Evolutionary conservation across 2,113 vertebrate species (phyloP).

Genomic region (Stegostoma tigrinum): DNA sequence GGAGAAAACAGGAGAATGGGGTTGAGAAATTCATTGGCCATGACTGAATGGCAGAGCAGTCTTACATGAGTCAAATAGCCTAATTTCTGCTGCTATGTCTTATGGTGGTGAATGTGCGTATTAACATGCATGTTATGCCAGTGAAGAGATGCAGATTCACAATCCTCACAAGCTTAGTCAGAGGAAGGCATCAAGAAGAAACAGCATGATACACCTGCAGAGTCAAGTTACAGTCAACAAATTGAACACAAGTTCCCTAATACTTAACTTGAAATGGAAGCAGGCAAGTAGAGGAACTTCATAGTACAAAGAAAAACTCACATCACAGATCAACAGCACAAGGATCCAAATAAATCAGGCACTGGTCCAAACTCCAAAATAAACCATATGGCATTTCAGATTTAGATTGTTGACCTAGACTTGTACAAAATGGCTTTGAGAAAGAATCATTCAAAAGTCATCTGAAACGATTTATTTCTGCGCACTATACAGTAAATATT

Average conservation of each 20-base stretch:
- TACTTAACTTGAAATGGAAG: background rate
- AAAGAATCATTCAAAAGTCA: slow-evolving; percentile 14
- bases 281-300: background rate
- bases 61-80: too few species aligned
- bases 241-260: background rate
- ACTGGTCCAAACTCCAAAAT: background rate
- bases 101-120: too few species aligned
- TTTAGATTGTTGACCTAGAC: background rate
- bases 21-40: too few species aligned
- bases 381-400: background rate
- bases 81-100: too few species aligned
- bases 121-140: background rate
- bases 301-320: background rate
- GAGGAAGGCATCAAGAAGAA: background rate
- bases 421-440: background rate
- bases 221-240: background rate
- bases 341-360: background rate
- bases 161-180: background rate
- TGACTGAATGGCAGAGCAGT: too few species aligned
- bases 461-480: background rate
- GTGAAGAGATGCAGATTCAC: background rate
- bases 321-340: background rate
- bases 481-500: background rate
- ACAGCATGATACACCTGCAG: background rate
- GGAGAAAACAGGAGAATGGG: too few species aligned